Conservation (phyloP, 1,140 invertebrate genomes). For the Mizuhopecten yessoensis region DNA sequence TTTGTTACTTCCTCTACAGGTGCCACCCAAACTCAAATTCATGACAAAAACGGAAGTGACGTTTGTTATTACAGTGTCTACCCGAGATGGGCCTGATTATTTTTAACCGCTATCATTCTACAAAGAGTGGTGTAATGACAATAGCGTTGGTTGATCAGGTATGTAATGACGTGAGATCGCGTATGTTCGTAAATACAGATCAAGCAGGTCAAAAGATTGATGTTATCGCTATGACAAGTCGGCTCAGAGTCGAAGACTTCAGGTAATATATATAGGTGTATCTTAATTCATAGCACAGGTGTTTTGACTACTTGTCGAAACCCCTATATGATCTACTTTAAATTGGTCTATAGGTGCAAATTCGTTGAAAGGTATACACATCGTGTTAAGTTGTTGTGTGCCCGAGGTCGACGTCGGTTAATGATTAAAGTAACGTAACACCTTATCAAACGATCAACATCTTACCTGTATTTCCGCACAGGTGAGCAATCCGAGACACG, state of each 20-base stretch:
- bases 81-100: neutral
- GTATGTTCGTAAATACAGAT: neutral
- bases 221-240: constrained; percentile 2
- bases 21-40: constrained; percentile 6
- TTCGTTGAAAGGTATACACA: neutral
- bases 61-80: neutral
- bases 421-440: neutral
- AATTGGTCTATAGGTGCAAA: neutral
- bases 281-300: neutral
- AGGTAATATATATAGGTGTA: constrained; percentile 25
- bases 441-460: constrained; percentile 5
- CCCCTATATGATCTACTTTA: constrained; percentile 20
- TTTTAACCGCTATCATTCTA: neutral
- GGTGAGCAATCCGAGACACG: neutral
- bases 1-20: neutral
- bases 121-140: neutral
- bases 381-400: neutral
- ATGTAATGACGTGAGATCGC: neutral
- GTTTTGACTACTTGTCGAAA: constrained; percentile 7
- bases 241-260: neutral
- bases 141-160: neutral
- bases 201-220: constrained; percentile 1
- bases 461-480: neutral
- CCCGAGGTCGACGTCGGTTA: neutral
- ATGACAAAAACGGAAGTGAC: constrained; percentile 3